A percentile compares a stretch with the other conserved stretches of the same genome.
Evolutionary conservation across 2,113 vertebrate genomes (phyloP).

Genomic region (Oryzias melastigma): DNA sequence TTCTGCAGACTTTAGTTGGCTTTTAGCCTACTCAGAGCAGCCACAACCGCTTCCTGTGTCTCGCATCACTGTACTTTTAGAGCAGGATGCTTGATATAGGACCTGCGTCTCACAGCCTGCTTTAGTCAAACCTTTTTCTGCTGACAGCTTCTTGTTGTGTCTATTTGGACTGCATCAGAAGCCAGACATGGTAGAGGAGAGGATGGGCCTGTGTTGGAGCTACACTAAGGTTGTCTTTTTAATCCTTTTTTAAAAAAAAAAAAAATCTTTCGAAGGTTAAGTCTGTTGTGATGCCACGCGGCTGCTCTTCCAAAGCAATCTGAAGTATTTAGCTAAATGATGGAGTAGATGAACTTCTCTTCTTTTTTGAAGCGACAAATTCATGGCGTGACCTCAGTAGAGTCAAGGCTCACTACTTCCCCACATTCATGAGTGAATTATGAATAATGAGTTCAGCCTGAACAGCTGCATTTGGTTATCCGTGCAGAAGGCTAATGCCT

Average conservation of each 20-base stretch:
- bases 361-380: conserved; percentile 21
- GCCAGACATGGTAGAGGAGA: conserved; percentile 72
- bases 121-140: not conserved
- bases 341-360: conserved; percentile 10
- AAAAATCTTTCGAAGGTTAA: not conserved
- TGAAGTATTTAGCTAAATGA: not conserved
- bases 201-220: conserved; percentile 78
- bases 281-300: not conserved
- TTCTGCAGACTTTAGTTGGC: not conserved
- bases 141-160: not conserved
- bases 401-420: conserved; percentile 43
- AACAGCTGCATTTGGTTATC: conserved; percentile 60
- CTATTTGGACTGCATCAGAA: not conserved
- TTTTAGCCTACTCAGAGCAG: not conserved
- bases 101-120: not conserved
- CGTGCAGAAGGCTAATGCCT: conserved; percentile 16
- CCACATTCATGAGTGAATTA: conserved; percentile 28
- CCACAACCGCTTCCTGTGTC: conserved; percentile 69
- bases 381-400: conserved; percentile 35
- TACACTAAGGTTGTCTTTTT: conserved; percentile 60
- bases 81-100: conserved; percentile 10
- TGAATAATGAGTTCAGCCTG: conserved; percentile 38
- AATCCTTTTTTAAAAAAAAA: not conserved
- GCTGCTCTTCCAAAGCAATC: not conserved
- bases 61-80: conserved; percentile 3